Conservation (phyloP, 2,888 invertebrate genomes). For the Dromius quadrimaculatus region DNA sequence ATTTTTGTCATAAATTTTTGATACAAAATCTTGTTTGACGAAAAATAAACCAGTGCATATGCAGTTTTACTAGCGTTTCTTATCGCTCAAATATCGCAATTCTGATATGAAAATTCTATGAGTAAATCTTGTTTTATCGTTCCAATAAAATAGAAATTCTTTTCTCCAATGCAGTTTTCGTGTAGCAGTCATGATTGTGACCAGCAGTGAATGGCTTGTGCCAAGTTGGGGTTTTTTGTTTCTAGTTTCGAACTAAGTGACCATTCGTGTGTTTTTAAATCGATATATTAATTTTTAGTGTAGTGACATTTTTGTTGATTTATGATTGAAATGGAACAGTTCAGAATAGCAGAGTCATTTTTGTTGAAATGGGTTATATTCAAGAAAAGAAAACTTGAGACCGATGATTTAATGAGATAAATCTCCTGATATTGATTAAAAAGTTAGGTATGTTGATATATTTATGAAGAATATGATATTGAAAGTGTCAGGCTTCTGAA, state of each 20-base stretch:
- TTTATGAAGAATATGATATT: too few relatives aligned
- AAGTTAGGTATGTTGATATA: too few relatives aligned
- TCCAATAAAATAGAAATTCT: background rate
- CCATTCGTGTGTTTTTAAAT: too few relatives aligned
- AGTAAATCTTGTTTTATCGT: background rate
- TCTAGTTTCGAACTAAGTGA: too few relatives aligned
- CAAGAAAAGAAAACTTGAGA: too few relatives aligned
- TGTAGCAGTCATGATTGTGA: background rate
- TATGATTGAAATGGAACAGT: background rate
- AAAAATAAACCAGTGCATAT: background rate
- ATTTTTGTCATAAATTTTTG: background rate
- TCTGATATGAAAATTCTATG: background rate
- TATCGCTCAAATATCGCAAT: background rate
- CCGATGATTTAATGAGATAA: too few relatives aligned
- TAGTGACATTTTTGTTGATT: background rate
- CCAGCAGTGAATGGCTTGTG: background rate
- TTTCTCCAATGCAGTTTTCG: background rate
- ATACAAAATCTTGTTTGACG: background rate
- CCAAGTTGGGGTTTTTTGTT: background rate
- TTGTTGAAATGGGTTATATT: too few relatives aligned
- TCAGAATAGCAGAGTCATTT: too few relatives aligned
- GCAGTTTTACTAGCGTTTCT: background rate
- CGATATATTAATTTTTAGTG: too few relatives aligned
- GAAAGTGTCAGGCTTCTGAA: too few relatives aligned
- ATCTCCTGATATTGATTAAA: too few relatives aligned